These are phyloP conservation scores for Arbacia lixula DNA, from an alignment of 53 echinoderm and acorn worm genomes.

Conservation along the genomic window DNA sequence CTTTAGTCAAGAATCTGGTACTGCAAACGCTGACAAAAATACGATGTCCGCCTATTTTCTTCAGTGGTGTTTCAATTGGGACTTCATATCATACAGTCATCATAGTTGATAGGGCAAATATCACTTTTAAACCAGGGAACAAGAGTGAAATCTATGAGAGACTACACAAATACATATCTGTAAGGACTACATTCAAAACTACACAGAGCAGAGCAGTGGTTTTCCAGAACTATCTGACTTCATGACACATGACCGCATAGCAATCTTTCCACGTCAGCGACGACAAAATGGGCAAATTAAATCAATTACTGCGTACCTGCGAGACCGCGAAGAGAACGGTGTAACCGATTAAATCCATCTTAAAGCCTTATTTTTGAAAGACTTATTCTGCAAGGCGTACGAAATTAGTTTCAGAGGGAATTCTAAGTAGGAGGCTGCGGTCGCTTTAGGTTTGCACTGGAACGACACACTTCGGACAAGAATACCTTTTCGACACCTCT, in stretches of 20 bases:
- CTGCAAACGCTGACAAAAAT: no score
- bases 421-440: conserved; percentile 38
- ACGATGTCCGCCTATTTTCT: no score
- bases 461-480: no score
- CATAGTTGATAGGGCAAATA: no score
- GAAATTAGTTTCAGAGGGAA: conserved; percentile 46
- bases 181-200: no score
- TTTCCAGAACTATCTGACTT: conserved; percentile 39
- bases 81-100: no score
- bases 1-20: no score
- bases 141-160: no score
- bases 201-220: not conserved
- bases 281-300: conserved; percentile 30
- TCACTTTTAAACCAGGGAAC: no score
- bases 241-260: conserved; percentile 36
- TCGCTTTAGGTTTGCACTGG: conserved; percentile 28
- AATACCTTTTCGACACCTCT: no score
- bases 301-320: conserved; percentile 42
- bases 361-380: conserved; percentile 30
- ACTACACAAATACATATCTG: no score
- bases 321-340: conserved; percentile 40
- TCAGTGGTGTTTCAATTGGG: no score
- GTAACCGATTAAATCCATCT: conserved; percentile 45
- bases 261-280: conserved; percentile 30
- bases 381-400: conserved; percentile 32